Evolutionary conservation across 2,888 invertebrate species (phyloP).

Genomic region (Dryocosmus kuriphilus): DNA sequence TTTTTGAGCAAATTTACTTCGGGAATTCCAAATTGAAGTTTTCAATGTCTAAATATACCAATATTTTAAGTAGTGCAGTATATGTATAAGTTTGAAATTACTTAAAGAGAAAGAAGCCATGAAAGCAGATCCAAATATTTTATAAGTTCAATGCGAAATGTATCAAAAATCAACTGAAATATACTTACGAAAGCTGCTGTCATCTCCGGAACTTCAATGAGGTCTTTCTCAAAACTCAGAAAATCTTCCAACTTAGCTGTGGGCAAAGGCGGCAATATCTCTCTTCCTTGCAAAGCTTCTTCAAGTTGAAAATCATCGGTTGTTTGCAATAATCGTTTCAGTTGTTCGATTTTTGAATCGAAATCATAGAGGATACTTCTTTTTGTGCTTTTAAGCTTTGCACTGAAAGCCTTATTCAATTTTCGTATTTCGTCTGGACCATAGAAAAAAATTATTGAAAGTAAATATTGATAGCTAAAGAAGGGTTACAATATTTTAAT

Average conservation of each 20-base stretch:
- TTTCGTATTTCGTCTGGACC: not conserved
- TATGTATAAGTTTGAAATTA: too few relatives aligned
- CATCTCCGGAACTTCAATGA: not conserved
- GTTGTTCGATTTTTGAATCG: not conserved
- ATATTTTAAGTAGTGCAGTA: too few relatives aligned
- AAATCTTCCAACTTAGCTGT: not conserved
- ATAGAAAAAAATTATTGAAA: not conserved
- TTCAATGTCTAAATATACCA: too few relatives aligned
- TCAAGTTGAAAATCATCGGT: not conserved
- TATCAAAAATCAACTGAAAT: too few relatives aligned
- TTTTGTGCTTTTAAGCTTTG: not conserved
- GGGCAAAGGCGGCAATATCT: not conserved
- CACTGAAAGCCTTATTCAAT: not conserved
- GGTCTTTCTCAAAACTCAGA: not conserved
- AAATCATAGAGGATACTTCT: not conserved
- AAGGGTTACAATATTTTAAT: not conserved
- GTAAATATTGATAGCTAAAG: not conserved
- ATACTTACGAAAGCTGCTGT: not conserved
- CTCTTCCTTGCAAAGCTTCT: not conserved
- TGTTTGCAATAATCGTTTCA: not conserved
- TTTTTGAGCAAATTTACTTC: too few relatives aligned
- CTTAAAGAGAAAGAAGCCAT: too few relatives aligned
- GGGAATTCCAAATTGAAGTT: too few relatives aligned
- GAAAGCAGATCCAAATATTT: too few relatives aligned
- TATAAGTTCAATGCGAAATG: too few relatives aligned